Base-by-base conservation (phyloP, 2,797 vertebrate species). In the Siniperca scherzeri region DNA sequence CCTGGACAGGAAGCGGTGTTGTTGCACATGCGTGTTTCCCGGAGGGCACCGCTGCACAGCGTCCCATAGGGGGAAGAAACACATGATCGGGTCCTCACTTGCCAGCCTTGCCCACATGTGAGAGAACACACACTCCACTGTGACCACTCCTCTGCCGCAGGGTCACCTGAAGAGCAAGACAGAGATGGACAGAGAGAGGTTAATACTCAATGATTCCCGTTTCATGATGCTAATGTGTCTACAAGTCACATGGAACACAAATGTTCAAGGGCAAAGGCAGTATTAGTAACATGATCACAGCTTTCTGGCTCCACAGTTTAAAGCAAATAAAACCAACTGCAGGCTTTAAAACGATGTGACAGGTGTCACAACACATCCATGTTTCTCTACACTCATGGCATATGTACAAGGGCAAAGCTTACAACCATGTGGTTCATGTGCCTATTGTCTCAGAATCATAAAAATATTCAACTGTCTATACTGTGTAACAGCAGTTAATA, bases 61-160 rank as follows among this genome's bases (percentile, higher is more conserved):
- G 98, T 99, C 81, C 98, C 98, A 66, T 99, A 99, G 3, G 98
- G 98, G 21, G 98, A 99, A 17, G 98, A 98, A 85, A 99, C 97
- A 7, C 98, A 99, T 33, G 98, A 99, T 44, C 98, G 97, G 0
- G 97, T 99, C 86, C 98, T 96, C 91, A 99, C 97, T 95, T 99
- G 98, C 94, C 97, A 97, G 84, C 98, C 98, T 93, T 99, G 98
- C 52, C 98, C 98, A 40, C 98, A 99, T 0, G 98, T 99, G 91
- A 99, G 95, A 5, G 98, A 99, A 92, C 98, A 99, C 81, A 98
- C 96, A n/a, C 98, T 99, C 98, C 98, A 99, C 91, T 97, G 98
- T 3, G 98, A 99, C 98, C 98, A 99, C 89, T 98, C 98, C 93
- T 99, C 98, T 0, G 98, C 98, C 0, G 98, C 98, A 0, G 98